These are phyloP conservation scores for Boloria euphrosyne DNA, from an alignment of 2,888 invertebrate species.

Conservation along the genomic window DNA sequence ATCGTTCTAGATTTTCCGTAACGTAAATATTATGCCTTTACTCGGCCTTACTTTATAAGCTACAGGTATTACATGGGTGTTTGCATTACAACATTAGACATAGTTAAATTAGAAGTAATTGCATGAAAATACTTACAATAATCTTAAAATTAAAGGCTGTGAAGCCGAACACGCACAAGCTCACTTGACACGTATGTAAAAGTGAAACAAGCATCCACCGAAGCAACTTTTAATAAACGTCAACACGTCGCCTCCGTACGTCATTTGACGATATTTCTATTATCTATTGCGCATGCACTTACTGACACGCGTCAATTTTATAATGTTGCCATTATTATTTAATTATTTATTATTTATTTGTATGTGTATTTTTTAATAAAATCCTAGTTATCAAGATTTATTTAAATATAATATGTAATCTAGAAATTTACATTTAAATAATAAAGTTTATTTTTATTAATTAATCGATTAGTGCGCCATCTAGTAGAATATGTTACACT, in stretches of 20 bases:
- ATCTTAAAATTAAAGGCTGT: slow-evolving; percentile 75
- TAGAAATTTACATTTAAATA: too few relatives aligned
- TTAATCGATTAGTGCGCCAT: too few relatives aligned
- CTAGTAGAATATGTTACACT: too few relatives aligned
- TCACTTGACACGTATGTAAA: slow-evolving; percentile 79
- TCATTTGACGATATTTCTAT: slow-evolving; percentile 38
- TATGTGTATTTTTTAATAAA: background rate
- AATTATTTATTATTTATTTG: slow-evolving; percentile 1
- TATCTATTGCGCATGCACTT: slow-evolving; percentile 33
- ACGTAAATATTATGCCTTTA: slow-evolving; percentile 38
- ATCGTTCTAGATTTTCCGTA: slow-evolving; percentile 42
- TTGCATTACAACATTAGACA: slow-evolving; percentile 21
- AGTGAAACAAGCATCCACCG: slow-evolving; percentile 55
- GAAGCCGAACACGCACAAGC: slow-evolving; percentile 70
- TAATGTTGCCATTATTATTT: slow-evolving; percentile 41
- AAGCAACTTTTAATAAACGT: slow-evolving; percentile 45
- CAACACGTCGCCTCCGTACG: slow-evolving; percentile 51
- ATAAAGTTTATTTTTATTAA: too few relatives aligned
- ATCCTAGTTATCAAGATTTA: too few relatives aligned
- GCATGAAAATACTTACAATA: slow-evolving; percentile 67
- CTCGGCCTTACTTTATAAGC: slow-evolving; percentile 17
- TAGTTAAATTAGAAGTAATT: slow-evolving; percentile 40
- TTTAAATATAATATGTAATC: too few relatives aligned
- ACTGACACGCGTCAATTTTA: slow-evolving; percentile 51
- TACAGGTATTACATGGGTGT: background rate